Percentiles rank a stretch among this genome's conserved stretches.
Conservation (phyloP, 2,113 vertebrate species). For the Microtus ochrogaster region DNA sequence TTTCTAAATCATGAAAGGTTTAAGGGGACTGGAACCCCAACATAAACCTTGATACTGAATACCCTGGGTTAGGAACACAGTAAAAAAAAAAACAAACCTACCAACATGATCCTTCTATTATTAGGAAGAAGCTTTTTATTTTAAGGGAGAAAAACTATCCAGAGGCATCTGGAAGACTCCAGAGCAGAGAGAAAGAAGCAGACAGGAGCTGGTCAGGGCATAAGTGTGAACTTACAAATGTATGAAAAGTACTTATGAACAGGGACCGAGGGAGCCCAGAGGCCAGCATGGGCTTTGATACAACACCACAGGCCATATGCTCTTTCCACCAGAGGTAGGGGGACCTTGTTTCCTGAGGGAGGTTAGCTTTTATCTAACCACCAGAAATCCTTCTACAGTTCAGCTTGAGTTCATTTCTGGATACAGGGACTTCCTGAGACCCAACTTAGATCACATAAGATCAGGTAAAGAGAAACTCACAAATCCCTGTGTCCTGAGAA, state of each 20-base stretch:
- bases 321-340: background rate
- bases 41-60: too few species aligned
- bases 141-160: background rate
- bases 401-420: background rate
- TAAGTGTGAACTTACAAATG: background rate
- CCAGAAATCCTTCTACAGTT: background rate
- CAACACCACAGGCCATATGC: background rate
- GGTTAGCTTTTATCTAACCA: background rate
- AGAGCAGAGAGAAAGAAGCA: background rate
- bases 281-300: background rate
- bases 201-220: background rate
- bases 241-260: background rate
- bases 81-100: background rate
- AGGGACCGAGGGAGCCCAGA: background rate
- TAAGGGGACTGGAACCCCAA: too few species aligned
- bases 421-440: background rate
- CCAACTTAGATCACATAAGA: background rate
- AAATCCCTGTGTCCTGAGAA: background rate
- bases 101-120: background rate
- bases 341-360: background rate
- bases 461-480: conserved; percentile 14
- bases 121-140: background rate
- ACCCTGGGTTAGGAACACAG: background rate
- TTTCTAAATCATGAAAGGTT: too few species aligned
- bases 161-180: background rate